These are phyloP conservation scores for Strigamia maritima DNA, from an alignment of 2,888 invertebrate genomes.

Conservation along the genomic window DNA sequence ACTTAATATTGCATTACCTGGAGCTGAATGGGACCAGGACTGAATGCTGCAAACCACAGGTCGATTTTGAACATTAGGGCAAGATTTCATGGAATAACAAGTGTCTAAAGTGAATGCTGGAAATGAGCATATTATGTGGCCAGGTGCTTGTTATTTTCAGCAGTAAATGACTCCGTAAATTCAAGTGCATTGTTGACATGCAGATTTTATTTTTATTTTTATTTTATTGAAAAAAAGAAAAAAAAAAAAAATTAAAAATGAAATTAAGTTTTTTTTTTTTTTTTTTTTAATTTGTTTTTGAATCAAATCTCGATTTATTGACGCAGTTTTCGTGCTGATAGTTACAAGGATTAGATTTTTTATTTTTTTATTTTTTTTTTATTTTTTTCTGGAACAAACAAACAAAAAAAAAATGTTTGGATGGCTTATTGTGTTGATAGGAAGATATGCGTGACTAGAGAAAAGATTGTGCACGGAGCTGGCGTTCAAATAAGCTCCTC, in stretches of 20 bases:
- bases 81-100: neutral
- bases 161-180: neutral
- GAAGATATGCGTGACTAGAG: slow-evolving; percentile 1
- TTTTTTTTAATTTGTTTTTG: neutral
- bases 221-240: too few relatives aligned
- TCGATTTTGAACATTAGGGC: neutral
- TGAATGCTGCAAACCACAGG: neutral
- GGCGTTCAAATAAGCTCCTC: slow-evolving; percentile 11
- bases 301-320: neutral
- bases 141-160: neutral
- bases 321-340: neutral
- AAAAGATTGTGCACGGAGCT: slow-evolving; percentile 22
- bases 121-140: neutral
- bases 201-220: too few relatives aligned
- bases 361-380: neutral
- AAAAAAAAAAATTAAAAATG: too few relatives aligned
- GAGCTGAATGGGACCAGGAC: neutral
- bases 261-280: too few relatives aligned
- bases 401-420: neutral
- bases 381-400: too few relatives aligned
- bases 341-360: slow-evolving; percentile 9
- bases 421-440: neutral
- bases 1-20: neutral
- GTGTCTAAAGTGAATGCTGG: neutral
- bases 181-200: neutral